Percentiles rank a stretch among this genome's conserved stretches.
Conservation (phyloP, 2,797 vertebrate genomes). For the Rhincodon typus region DNA sequence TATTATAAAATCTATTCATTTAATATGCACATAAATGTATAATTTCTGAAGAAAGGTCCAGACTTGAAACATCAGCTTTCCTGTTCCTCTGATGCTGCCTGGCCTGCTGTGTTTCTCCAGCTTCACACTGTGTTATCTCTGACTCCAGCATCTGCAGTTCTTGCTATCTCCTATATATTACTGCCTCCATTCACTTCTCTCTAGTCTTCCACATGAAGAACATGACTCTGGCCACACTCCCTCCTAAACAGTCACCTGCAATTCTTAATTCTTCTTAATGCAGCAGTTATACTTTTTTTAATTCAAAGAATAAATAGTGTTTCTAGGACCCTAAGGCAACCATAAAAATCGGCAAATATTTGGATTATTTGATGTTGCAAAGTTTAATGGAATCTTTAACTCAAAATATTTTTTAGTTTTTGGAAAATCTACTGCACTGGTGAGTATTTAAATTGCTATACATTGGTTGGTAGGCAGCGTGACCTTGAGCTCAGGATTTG, state of each 20-base stretch:
- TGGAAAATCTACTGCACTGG: not conserved
- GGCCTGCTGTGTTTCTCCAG: no score
- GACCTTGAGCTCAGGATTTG: not conserved
- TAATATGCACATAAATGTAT: not conserved
- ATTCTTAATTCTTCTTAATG: not conserved
- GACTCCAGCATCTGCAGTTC: no score
- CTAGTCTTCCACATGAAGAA: not conserved
- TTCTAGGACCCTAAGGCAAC: not conserved
- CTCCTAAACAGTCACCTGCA: not conserved
- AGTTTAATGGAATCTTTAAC: not conserved
- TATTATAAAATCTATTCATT: not conserved
- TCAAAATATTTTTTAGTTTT: not conserved
- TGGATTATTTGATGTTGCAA: not conserved
- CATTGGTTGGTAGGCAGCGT: not conserved
- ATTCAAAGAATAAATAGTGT: not conserved
- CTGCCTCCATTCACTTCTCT: not conserved
- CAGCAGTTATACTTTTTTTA: not conserved
- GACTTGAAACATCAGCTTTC: no score
- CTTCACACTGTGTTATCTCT: no score
- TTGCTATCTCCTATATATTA: not conserved
- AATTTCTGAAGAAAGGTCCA: no score
- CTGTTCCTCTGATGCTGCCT: no score
- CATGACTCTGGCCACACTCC: not conserved
- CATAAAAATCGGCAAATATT: not conserved
- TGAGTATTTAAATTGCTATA: not conserved